Evolutionary conservation across 2,888 invertebrate species (phyloP).

Genomic region (Erebia ligea): DNA sequence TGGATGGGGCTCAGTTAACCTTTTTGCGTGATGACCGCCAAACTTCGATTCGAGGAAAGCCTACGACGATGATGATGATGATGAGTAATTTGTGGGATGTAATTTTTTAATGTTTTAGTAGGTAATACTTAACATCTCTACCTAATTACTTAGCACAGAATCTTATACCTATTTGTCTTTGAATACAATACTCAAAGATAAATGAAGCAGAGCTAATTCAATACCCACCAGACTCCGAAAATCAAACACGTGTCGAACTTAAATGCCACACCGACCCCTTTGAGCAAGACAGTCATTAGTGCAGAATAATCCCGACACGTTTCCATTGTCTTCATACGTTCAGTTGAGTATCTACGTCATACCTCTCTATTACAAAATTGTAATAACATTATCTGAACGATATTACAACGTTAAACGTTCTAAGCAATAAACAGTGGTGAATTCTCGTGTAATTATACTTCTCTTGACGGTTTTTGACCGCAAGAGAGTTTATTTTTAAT

Average conservation of each 20-base stretch:
- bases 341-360: not conserved
- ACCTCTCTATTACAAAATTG: not conserved
- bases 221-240: slow-evolving; percentile 23
- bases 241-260: slow-evolving; percentile 38
- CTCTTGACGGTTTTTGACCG: too few species aligned
- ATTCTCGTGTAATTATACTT: too few species aligned
- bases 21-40: too few species aligned
- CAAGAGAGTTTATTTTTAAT: too few species aligned
- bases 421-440: too few species aligned
- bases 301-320: slow-evolving; percentile 32
- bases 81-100: not conserved
- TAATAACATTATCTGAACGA: too few species aligned
- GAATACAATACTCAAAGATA: not conserved
- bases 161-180: not conserved
- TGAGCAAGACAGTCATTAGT: slow-evolving; percentile 44
- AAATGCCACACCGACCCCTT: slow-evolving; percentile 35
- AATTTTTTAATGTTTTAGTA: too few species aligned
- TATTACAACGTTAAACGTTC: too few species aligned
- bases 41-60: too few species aligned
- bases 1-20: too few species aligned
- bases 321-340: slow-evolving; percentile 16
- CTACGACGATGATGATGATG: too few species aligned
- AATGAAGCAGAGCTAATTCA: slow-evolving; percentile 12
- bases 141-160: not conserved
- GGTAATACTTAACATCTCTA: not conserved